Evolutionary conservation across 2,797 vertebrate genomes (phyloP).

Genomic region (Muscicapa striata): DNA sequence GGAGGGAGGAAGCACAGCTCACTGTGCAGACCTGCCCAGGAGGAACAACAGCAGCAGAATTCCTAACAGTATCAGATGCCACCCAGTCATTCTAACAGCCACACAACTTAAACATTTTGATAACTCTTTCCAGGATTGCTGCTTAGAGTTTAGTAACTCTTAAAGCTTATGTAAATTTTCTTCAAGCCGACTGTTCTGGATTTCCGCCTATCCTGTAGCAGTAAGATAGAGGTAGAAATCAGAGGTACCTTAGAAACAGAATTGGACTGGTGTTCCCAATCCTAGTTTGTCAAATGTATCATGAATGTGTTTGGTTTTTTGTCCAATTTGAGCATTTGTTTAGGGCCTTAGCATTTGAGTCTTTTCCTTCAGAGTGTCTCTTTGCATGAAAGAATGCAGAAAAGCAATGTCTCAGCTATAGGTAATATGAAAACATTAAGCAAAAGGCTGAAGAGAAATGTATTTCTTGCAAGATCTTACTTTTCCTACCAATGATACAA

Average conservation of each 20-base stretch:
- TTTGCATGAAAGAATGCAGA: background rate
- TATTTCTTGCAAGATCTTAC: background rate
- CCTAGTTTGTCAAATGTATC: background rate
- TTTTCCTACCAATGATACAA: background rate
- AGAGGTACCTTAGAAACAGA: background rate
- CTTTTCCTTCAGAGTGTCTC: background rate
- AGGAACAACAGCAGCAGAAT: background rate
- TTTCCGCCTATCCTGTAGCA: background rate
- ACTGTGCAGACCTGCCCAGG: background rate
- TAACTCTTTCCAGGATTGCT: background rate
- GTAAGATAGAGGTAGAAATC: background rate
- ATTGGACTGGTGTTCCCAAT: background rate
- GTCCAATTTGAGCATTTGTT: background rate
- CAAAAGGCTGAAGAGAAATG: background rate
- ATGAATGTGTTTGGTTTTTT: background rate
- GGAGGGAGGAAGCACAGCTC: background rate
- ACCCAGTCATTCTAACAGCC: slow-evolving; percentile 16
- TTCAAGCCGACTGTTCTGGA: background rate
- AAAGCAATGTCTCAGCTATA: background rate
- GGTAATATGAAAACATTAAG: background rate
- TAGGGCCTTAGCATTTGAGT: background rate
- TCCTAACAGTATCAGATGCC: slow-evolving; percentile 3
- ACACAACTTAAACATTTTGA: background rate
- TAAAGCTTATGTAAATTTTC: background rate
- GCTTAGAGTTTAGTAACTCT: background rate